A percentile compares a stretch with the other conserved stretches of the same genome.
Conservation (phyloP, 2,888 invertebrate genomes). For the Drosophila infuscata region DNA sequence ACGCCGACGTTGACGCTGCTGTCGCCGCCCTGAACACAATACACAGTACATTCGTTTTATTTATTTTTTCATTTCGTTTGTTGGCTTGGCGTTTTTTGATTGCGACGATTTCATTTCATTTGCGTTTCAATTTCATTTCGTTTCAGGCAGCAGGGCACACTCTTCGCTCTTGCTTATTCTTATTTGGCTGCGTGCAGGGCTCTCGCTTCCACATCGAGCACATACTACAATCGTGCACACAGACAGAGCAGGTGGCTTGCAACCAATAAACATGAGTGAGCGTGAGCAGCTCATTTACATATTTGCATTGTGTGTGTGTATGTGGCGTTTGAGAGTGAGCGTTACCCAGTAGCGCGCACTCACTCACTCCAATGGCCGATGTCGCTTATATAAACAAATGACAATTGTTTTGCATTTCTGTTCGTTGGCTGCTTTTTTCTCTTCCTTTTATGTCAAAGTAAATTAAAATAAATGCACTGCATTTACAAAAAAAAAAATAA, state of each 20-base stretch:
- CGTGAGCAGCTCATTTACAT: conserved; percentile 67
- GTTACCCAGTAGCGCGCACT: conserved; percentile 60
- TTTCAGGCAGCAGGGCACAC: conserved; percentile 57
- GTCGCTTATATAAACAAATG: conserved; percentile 80
- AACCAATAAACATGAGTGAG: conserved; percentile 82
- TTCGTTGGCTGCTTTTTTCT: conserved; percentile 50
- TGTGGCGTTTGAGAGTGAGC: conserved; percentile 46
- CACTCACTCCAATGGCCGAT: conserved; percentile 63
- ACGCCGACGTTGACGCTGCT: conserved; percentile 41
- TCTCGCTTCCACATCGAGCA: conserved; percentile 54
- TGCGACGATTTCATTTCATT: conserved; percentile 74
- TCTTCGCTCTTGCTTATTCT: conserved; percentile 15
- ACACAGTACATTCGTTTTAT: conserved; percentile 71
- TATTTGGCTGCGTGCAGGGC: conserved; percentile 17
- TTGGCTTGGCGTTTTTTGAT: conserved; percentile 67
- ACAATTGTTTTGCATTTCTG: conserved; percentile 82
- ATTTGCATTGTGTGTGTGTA: conserved; percentile 65
- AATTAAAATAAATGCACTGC: conserved; percentile 79
- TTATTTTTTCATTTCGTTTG: conserved; percentile 80
- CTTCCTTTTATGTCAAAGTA: conserved; percentile 62
- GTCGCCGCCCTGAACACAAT: conserved; percentile 43
- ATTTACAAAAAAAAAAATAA: conserved; percentile 48
- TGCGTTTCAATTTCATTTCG: conserved; percentile 81
- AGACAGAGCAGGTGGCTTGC: conserved; percentile 82
- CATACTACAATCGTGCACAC: conserved; percentile 35